Conservation (phyloP, 2,113 vertebrate genomes). For the Tychaedon coryphoeus region DNA sequence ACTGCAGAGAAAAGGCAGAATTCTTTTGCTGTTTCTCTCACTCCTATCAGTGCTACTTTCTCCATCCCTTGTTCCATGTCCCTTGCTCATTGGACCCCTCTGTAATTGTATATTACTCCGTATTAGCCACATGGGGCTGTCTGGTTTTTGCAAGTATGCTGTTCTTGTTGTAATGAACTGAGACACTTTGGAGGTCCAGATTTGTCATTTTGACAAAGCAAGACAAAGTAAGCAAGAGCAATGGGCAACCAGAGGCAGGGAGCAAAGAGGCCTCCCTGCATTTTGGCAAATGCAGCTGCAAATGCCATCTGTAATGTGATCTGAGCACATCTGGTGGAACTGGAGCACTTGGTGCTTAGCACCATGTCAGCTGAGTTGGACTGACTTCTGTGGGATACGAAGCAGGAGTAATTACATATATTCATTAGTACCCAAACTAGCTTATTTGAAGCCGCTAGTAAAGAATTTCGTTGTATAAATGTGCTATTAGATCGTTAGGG, state of each 20-base stretch:
- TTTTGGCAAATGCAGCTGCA: neutral
- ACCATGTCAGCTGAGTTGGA: neutral
- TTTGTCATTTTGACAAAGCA: neutral
- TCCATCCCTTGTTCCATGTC: neutral
- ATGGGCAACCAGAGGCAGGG: neutral
- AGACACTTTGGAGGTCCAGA: neutral
- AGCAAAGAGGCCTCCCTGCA: neutral
- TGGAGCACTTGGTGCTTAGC: neutral
- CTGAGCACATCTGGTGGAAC: neutral
- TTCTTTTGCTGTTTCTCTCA: neutral
- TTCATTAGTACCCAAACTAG: neutral
- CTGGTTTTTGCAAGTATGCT: neutral
- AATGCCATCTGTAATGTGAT: neutral
- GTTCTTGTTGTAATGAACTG: neutral
- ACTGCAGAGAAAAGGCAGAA: neutral
- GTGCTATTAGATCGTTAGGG: neutral
- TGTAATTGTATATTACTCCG: neutral
- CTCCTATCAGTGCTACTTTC: neutral
- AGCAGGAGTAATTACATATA: neutral
- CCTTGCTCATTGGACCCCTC: rapidly evolving
- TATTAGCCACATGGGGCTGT: neutral
- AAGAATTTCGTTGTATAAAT: neutral
- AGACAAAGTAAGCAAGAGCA: neutral
- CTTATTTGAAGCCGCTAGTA: neutral
- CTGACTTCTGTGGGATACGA: neutral